Evolutionary conservation across 2,888 invertebrate species (phyloP), one percentile per base, ranked within the genome.

Genomic region (Endotricha flammealis): DNA sequence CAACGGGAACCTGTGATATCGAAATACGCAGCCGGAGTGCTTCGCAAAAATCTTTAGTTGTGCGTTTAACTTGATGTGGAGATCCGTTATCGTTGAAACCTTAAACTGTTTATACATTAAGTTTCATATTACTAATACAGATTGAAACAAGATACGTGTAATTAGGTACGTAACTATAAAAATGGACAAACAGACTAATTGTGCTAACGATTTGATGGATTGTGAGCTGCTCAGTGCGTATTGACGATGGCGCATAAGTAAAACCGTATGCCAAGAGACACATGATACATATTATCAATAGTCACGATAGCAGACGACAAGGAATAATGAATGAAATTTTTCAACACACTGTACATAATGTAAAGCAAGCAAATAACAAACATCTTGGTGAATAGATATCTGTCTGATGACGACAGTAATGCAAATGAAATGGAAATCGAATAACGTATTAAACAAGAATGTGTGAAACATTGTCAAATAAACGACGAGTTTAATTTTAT

Each of bases 271-370:
- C 44, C 46, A 44, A 52, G 51, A 42, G 50, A 54, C 51, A 54
- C 50, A 55, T 48, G 42, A 54, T 57, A 44, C 39, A 54, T 57
- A 44, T 41, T 70, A 69, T 67, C 64, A 61, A 56, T 44, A 68
- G 61, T 66, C 64, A 42, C 51, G 63, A 60, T 63, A 65, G 54
- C 54, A 68, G 57, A 66, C 60, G 53, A 57, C 51, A 46, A 44
- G 38, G 37, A 57, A 47, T 61, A 59, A 66, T 72, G 66, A 70
- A 72, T 71, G 63, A 62, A 67, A 42, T 50, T 46, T 50, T 41
- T 50, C 50, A 55, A 46, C 42, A 42, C 42, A 34, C 41, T 42
- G 41, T 44, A n/a, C n/a, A n/a, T n/a, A n/a, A n/a, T n/a, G n/a
- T n/a, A n/a, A n/a, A n/a, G n/a, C n/a, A n/a, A 53, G 51, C 50